These are phyloP conservation scores for Zosterops lateralis DNA, from an alignment of 2,113 vertebrate genomes.

Conservation along the genomic window DNA sequence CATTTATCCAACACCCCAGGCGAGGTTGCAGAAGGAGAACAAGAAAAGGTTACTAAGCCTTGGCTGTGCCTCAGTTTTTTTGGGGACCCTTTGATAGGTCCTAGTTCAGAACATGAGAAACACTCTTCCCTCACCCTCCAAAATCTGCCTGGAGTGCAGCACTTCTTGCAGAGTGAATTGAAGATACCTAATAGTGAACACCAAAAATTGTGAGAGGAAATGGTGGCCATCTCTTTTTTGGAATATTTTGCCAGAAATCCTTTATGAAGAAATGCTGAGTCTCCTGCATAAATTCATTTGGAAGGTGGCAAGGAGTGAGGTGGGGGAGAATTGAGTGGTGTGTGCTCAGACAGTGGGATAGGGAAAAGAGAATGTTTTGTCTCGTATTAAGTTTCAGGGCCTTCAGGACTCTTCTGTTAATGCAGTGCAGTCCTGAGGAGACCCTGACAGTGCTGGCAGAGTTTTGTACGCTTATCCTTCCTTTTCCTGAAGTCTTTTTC, in stretches of 20 bases:
- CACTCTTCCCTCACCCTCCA: not conserved
- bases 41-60: not conserved
- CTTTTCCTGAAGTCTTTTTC: conserved; percentile 45
- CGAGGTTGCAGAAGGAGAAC: not conserved
- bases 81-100: not conserved
- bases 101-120: not conserved
- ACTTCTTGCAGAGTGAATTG: not conserved
- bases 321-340: not conserved
- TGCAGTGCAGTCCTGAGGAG: not conserved
- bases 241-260: not conserved
- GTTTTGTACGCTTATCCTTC: conserved; percentile 18
- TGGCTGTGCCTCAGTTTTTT: not conserved
- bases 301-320: not conserved
- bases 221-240: not conserved
- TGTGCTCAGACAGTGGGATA: not conserved
- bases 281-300: not conserved
- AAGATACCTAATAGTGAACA: accelerated
- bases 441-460: not conserved
- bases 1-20: not conserved
- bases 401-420: not conserved
- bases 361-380: not conserved
- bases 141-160: not conserved
- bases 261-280: not conserved
- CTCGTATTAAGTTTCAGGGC: not conserved
- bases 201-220: not conserved